phyloP scores from a whole-genome alignment of 2,113 vertebrate genomes.

The Tenebrosternarchus preto region DNA sequence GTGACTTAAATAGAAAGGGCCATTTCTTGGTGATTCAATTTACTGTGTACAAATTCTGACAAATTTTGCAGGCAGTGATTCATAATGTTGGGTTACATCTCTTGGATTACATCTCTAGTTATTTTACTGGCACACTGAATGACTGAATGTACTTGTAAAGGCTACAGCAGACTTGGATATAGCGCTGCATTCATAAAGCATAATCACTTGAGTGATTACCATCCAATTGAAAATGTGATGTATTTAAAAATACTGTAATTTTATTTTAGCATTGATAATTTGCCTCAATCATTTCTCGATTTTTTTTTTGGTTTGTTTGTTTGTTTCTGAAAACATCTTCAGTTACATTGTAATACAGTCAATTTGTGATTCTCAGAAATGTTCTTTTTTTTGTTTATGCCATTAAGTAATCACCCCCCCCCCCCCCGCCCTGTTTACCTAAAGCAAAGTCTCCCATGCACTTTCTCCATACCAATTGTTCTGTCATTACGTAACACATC shows the following conservation, averaged over 20 bases:
- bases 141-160: conserved; percentile 72
- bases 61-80: conserved; percentile 26
- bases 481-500: background rate
- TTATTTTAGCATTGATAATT: conserved; percentile 50
- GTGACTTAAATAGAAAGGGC: background rate
- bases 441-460: background rate
- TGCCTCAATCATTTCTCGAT: conserved; percentile 62
- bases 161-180: conserved; percentile 58
- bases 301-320: no score
- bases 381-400: conserved; percentile 23
- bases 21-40: conserved; percentile 23
- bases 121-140: conserved; percentile 56
- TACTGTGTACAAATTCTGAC: conserved; percentile 26
- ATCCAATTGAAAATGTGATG: conserved; percentile 56
- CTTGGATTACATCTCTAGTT: conserved; percentile 60
- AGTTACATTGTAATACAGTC: conserved; percentile 34
- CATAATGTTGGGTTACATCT: conserved; percentile 53
- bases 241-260: conserved; percentile 21
- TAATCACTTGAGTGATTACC: conserved; percentile 56
- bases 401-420: no score
- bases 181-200: conserved; percentile 45
- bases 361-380: conserved; percentile 13
- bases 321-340: background rate
- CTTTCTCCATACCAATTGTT: background rate
- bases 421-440: background rate